Base-by-base conservation (phyloP, 1,140 invertebrate genomes). In the Wiebesia pumilae region DNA sequence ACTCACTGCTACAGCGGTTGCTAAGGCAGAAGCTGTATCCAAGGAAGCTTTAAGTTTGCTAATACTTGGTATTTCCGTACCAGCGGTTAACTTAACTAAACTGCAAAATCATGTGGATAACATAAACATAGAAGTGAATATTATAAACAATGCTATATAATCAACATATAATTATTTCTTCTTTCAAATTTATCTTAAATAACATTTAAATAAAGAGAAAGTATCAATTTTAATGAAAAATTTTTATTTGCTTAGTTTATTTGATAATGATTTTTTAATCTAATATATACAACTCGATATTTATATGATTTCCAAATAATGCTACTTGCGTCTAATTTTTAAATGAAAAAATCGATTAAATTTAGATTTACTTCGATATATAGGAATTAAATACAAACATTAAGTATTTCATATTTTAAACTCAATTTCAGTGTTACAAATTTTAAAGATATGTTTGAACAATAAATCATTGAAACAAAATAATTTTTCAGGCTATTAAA, bases 21-120 rank as follows among this genome's bases (percentile, higher is more conserved):
- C 95, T 33, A 95, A 96, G 90, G 96, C 98, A 0, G 95, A 95
- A 43, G 94, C 95, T 69, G 97, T 97, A 0, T 97, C 97, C 87
- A 95, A 97, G 7, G 96, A 98, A 87, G 97, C 98, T 0, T 91
- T 98, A 47, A 95, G 95, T 73, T 94, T 98, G 1, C 96, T 97
- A 62, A 96, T 98, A 0, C 96, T 96, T 47, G 96, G 96, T 62
- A 94, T 98, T 6, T 94, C 95, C 21, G 92, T 98, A 4, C 98
- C 98, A 0, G 92, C 95, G 10, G 95, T 98, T 10, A 96, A 99
- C 90, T 94, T 97, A 2, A 92, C 94, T 0, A 93, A 95, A 87
- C 93, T 98, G 65, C 96, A 96, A 87, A 93, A 94, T 35, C 95
- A 96, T 81, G 96, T 97, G 0, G 93, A 95, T 4, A 91, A 92